phyloP scores from a whole-genome alignment of 2,888 invertebrate species.

The Malthinus seriepunctatus region DNA sequence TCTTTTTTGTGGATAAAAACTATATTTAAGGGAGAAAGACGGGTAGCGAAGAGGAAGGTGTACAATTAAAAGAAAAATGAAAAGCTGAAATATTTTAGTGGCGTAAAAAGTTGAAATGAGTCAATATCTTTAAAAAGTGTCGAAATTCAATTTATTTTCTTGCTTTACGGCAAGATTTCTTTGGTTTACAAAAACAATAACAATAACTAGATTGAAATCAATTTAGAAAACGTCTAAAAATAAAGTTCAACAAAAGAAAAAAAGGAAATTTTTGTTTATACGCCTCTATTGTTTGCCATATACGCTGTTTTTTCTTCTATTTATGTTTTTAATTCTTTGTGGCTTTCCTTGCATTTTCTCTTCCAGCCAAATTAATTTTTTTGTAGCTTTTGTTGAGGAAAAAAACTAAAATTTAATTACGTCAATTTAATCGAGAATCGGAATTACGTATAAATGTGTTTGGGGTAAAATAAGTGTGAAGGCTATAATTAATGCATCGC shows the following conservation, averaged over 20 bases:
- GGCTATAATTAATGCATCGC: slow-evolving; percentile 28
- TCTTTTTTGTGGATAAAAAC: not conserved
- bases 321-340: slow-evolving; percentile 1
- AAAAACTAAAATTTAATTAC: too few species aligned
- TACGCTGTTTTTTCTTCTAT: not conserved
- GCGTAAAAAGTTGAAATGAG: not conserved
- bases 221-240: slow-evolving; percentile 1
- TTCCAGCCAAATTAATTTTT: too few species aligned
- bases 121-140: not conserved
- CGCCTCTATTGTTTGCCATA: not conserved
- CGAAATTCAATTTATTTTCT: not conserved
- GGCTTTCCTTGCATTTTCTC: not conserved
- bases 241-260: slow-evolving; percentile 6
- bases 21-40: not conserved
- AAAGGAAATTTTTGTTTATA: not conserved
- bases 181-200: slow-evolving; percentile 7
- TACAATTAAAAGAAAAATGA: not conserved
- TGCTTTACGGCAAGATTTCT: slow-evolving; percentile 2
- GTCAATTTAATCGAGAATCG: too few species aligned
- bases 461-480: slow-evolving; percentile 13
- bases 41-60: too few species aligned
- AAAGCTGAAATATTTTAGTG: not conserved
- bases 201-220: slow-evolving; percentile 5
- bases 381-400: too few species aligned
- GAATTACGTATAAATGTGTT: slow-evolving; percentile 4